These are phyloP conservation scores for Pandemis corylana DNA, from an alignment of 2,888 invertebrate species.

Conservation along the genomic window DNA sequence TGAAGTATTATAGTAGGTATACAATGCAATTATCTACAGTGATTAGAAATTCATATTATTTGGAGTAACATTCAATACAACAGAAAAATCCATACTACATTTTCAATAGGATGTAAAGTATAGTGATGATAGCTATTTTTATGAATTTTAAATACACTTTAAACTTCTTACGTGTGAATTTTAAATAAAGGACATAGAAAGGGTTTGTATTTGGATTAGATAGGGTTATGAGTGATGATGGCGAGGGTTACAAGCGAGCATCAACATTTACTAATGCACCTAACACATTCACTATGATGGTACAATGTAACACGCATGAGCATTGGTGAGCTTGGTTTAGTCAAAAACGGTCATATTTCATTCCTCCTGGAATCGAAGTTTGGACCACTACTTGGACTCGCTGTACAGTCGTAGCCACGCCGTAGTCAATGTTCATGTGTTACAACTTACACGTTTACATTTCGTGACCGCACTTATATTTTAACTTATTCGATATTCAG, in stretches of 20 bases:
- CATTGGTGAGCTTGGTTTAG: conserved; percentile 33
- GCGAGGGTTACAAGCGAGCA: conserved; percentile 34
- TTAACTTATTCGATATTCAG: conserved; percentile 26
- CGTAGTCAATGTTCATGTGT: conserved; percentile 19
- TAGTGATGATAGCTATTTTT: conserved; percentile 18
- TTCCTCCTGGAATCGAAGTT: not conserved
- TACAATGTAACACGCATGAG: conserved; percentile 13
- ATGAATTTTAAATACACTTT: not conserved
- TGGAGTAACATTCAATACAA: not conserved
- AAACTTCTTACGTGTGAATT: not conserved
- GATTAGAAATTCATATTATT: not conserved
- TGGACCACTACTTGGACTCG: not conserved
- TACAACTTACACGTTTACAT: conserved; percentile 27
- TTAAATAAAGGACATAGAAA: conserved; percentile 13
- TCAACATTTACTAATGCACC: conserved; percentile 44
- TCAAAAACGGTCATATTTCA: conserved; percentile 3
- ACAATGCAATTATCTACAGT: not conserved
- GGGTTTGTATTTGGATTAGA: conserved; percentile 45
- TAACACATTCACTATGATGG: conserved; percentile 16
- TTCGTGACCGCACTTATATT: conserved; percentile 34
- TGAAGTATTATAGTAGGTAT: not conserved
- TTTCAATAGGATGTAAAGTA: not conserved
- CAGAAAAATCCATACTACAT: not conserved
- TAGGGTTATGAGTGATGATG: conserved; percentile 20
- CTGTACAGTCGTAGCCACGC: not conserved